A percentile compares a stretch with the other conserved stretches of the same genome.
phyloP scores from a whole-genome alignment of 2,888 invertebrate species.

The Hypercompe scribonia region DNA sequence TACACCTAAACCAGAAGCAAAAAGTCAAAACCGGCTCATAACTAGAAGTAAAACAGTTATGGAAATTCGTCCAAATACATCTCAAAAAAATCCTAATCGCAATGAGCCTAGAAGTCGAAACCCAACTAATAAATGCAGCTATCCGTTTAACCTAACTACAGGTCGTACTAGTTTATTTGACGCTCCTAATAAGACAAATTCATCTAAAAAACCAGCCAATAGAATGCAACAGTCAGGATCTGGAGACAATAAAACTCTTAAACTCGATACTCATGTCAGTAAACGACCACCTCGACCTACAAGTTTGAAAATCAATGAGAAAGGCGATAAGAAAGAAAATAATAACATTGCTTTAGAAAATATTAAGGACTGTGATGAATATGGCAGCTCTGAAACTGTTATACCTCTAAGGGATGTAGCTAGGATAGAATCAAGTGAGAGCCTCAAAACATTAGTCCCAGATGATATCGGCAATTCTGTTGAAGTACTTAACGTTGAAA shows the following conservation, averaged over 20 bases:
- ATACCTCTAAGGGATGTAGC: constrained; percentile 79
- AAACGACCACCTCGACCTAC: constrained; percentile 70
- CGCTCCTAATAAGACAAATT: constrained; percentile 57
- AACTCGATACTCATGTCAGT: constrained; percentile 67
- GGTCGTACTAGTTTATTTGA: constrained; percentile 81
- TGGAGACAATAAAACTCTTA: constrained; percentile 71
- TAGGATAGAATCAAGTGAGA: constrained; percentile 82
- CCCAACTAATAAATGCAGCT: constrained; percentile 79
- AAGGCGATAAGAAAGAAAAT: constrained; percentile 67
- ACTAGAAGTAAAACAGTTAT: constrained; percentile 80
- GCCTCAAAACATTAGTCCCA: constrained; percentile 81
- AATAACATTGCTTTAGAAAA: constrained; percentile 64
- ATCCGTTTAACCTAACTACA: constrained; percentile 83
- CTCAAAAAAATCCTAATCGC: constrained; percentile 64
- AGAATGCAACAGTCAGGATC: constrained; percentile 65
- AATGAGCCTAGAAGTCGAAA: constrained; percentile 69
- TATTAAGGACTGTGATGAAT: constrained; percentile 74
- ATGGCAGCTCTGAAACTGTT: constrained; percentile 87
- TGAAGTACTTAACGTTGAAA: constrained; percentile 82
- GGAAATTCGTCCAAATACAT: constrained; percentile 71
- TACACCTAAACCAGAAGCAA: constrained; percentile 69
- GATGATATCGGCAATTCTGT: constrained; percentile 78
- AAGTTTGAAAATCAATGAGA: constrained; percentile 72
- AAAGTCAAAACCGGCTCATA: constrained; percentile 66
- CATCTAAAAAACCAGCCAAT: constrained; percentile 56